Evolutionary conservation across 2,888 invertebrate species (phyloP).

Genomic region (Mechanitis mazaeus): DNA sequence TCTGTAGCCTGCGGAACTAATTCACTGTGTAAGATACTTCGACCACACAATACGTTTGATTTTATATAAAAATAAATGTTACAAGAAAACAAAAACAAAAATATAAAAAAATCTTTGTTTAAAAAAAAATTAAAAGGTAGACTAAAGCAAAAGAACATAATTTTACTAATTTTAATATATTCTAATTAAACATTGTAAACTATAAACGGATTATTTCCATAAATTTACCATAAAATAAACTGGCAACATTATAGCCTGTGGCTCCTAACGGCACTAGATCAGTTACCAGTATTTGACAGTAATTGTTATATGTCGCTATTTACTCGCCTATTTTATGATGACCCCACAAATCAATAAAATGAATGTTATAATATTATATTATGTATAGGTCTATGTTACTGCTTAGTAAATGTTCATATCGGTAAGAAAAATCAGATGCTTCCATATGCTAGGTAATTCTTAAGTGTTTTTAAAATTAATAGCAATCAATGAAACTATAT

Average conservation of each 20-base stretch:
- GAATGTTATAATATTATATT: not conserved
- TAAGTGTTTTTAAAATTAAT: too few relatives aligned
- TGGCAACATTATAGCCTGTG: constrained; percentile 33
- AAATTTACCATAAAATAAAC: constrained; percentile 22
- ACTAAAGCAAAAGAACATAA: too few relatives aligned
- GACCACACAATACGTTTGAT: constrained; percentile 19
- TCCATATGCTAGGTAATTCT: too few relatives aligned
- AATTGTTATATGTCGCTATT: constrained; percentile 59
- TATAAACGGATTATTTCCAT: not conserved
- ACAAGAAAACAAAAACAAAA: not conserved
- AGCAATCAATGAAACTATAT: too few relatives aligned
- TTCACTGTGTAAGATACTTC: constrained; percentile 19
- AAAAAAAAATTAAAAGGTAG: too few relatives aligned
- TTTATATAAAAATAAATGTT: not conserved
- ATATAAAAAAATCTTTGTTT: too few relatives aligned
- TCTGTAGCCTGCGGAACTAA: constrained; percentile 17
- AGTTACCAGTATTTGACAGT: constrained; percentile 67
- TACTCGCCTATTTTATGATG: constrained; percentile 20
- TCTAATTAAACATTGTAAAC: not conserved
- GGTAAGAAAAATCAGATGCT: too few relatives aligned
- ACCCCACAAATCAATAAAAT: constrained; percentile 4
- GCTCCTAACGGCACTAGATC: constrained; percentile 53
- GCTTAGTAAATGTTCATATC: too few relatives aligned
- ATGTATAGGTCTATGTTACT: too few relatives aligned
- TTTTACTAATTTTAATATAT: too few relatives aligned